phyloP scores from a whole-genome alignment of 2,113 vertebrate species.

The Toxotes chatareus region DNA sequence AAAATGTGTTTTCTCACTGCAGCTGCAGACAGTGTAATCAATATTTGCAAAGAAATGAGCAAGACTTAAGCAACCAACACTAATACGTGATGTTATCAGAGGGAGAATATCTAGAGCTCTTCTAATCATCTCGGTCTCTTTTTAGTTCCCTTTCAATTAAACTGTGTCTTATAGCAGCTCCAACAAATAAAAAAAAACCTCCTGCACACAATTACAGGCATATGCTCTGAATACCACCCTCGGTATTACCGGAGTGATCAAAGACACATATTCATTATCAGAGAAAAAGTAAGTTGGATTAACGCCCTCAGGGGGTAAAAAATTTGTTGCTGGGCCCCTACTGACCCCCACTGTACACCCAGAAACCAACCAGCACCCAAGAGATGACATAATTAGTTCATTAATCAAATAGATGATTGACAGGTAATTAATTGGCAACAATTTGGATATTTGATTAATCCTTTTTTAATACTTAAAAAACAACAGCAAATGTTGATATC shows the following conservation, averaged over 20 bases:
- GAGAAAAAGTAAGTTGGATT: not conserved
- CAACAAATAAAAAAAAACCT: slow-evolving; percentile 13
- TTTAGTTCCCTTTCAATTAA: slow-evolving; percentile 17
- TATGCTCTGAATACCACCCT: not conserved
- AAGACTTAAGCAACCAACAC: not conserved
- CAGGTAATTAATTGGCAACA: too few species aligned
- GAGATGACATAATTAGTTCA: too few species aligned
- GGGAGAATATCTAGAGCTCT: not conserved
- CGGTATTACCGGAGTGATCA: not conserved
- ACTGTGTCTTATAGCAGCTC: not conserved
- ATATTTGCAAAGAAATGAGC: slow-evolving; percentile 9
- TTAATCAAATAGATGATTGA: too few species aligned
- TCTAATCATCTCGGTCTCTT: slow-evolving; percentile 10
- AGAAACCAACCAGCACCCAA: too few species aligned
- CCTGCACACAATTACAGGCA: not conserved
- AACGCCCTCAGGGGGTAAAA: too few species aligned
- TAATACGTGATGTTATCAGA: not conserved
- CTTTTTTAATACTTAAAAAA: too few species aligned
- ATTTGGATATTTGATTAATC: too few species aligned
- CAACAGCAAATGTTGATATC: too few species aligned
- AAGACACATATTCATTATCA: slow-evolving; percentile 9
- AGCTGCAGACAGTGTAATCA: not conserved
- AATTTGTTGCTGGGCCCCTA: too few species aligned
- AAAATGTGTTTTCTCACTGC: slow-evolving; percentile 1
- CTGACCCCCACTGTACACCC: too few species aligned